Evolutionary conservation across 2,113 vertebrate genomes (phyloP).

Genomic region (Varanus komodoensis): DNA sequence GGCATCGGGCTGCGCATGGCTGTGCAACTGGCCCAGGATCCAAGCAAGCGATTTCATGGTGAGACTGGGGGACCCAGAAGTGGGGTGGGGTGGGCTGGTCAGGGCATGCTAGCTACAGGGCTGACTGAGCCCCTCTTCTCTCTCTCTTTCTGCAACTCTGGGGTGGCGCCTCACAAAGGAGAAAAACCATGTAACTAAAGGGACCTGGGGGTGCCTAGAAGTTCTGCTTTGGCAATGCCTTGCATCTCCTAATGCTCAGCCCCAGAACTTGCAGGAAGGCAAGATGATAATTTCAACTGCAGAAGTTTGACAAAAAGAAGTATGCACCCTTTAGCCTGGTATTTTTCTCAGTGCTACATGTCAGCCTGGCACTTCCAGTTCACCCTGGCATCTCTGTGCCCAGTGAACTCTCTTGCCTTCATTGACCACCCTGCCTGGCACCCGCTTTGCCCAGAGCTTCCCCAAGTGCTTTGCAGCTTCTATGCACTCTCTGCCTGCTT

Average conservation of each 20-base stretch:
- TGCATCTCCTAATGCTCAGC: neutral
- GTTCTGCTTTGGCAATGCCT: neutral
- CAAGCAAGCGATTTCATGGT: slow-evolving; percentile 81
- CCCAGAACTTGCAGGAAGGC: too few relatives aligned
- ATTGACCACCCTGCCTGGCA: neutral
- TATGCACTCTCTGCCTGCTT: neutral
- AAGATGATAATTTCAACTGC: neutral
- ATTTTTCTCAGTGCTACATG: neutral
- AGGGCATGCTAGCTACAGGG: neutral
- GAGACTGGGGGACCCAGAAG: slow-evolving; percentile 25
- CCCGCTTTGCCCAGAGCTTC: too few relatives aligned
- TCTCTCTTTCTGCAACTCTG: neutral
- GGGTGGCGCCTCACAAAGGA: neutral
- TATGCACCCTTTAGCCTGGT: neutral
- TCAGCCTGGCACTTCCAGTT: neutral
- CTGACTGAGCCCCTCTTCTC: neutral
- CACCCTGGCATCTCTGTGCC: neutral
- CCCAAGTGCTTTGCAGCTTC: neutral
- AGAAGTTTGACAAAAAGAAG: neutral
- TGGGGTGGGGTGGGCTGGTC: rapidly evolving
- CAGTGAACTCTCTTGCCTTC: neutral
- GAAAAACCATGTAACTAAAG: too few relatives aligned
- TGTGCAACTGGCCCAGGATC: slow-evolving; percentile 80
- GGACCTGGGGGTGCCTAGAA: neutral
- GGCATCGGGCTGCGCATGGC: slow-evolving; percentile 86